Percentiles rank a stretch among this genome's conserved stretches.
Conservation (phyloP, 2,797 vertebrate species). For the Sebastes nivosus region DNA sequence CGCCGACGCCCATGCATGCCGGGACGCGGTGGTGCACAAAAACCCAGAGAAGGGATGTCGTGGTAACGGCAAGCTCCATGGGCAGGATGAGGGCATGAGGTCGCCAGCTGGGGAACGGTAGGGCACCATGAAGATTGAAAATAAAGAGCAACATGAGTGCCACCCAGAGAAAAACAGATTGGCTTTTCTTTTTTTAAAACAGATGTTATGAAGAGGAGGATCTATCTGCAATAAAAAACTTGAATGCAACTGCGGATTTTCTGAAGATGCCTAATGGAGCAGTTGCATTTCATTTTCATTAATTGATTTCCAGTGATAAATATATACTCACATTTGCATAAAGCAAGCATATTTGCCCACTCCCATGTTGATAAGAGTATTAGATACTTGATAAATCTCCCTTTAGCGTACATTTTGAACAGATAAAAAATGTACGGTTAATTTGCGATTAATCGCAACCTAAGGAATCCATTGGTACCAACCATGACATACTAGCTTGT, state of each 20-base stretch:
- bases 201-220: constrained; percentile 55
- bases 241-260: constrained; percentile 31
- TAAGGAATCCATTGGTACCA: no score
- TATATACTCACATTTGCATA: no score
- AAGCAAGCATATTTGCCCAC: no score
- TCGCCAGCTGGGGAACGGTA: constrained; percentile 57
- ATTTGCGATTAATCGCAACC: no score
- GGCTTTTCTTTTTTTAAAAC: constrained; percentile 45
- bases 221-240: constrained; percentile 34
- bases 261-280: constrained; percentile 16
- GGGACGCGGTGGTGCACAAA: neutral
- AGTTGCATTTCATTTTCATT: constrained; percentile 10
- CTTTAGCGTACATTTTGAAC: no score
- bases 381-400: no score
- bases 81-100: constrained; percentile 59
- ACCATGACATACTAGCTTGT: no score
- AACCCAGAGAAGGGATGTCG: neutral
- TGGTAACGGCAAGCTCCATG: constrained; percentile 19
- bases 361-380: no score
- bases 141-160: constrained; percentile 25
- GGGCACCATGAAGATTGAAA: constrained; percentile 38
- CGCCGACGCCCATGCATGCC: neutral
- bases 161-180: constrained; percentile 45
- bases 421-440: rapidly evolving
- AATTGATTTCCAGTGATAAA: no score